Percentiles rank a stretch among this genome's conserved stretches.
Conservation (phyloP, 1,140 invertebrate genomes). For the Hestina assimilis region DNA sequence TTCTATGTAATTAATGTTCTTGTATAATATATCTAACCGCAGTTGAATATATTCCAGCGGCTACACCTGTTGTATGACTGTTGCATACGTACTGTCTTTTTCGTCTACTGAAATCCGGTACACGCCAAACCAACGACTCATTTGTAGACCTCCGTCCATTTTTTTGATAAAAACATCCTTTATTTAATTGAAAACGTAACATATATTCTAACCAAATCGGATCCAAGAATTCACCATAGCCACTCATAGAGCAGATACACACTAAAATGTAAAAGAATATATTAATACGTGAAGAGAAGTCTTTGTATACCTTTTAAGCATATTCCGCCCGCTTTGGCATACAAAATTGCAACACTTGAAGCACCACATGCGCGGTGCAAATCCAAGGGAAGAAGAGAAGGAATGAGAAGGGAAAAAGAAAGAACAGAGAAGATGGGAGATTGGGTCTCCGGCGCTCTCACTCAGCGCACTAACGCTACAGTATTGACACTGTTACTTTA, state of each 20-base stretch:
- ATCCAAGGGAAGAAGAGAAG: no score
- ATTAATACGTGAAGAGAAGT: no score
- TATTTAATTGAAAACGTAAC: slow-evolving; percentile 33
- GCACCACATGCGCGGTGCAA: no score
- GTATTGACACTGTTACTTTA: no score
- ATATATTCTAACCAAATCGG: slow-evolving; percentile 39
- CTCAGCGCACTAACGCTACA: no score
- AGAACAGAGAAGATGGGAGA: no score
- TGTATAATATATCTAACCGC: slow-evolving; percentile 48
- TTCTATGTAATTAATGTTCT: slow-evolving; percentile 16
- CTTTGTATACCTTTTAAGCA: no score
- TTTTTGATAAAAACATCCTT: slow-evolving; percentile 39
- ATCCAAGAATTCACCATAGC: slow-evolving; percentile 38
- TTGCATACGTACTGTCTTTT: slow-evolving; percentile 28
- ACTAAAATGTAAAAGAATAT: slow-evolving; percentile 34
- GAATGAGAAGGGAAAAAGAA: no score
- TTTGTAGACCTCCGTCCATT: neutral
- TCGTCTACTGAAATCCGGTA: neutral
- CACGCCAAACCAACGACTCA: neutral
- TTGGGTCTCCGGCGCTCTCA: no score
- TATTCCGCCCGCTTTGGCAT: no score
- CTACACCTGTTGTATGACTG: slow-evolving; percentile 38
- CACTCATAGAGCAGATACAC: slow-evolving; percentile 38
- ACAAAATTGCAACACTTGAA: no score
- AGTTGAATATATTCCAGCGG: slow-evolving; percentile 25